phyloP scores from a whole-genome alignment of 2,797 vertebrate species.

The Eulemur albifrons region DNA sequence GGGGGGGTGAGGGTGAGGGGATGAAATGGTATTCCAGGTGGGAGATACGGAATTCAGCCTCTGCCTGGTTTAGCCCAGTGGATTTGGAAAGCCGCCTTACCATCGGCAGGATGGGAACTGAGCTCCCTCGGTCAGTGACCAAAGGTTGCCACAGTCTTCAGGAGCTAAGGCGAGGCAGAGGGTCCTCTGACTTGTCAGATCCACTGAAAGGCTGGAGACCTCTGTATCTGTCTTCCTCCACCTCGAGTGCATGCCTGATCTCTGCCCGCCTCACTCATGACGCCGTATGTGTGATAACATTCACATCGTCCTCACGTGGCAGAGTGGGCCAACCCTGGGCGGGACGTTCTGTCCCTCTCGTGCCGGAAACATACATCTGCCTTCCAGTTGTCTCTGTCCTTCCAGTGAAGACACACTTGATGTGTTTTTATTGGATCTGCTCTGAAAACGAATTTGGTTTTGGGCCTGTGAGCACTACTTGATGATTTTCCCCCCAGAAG shows the following conservation, averaged over 20 bases:
- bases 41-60: not conserved
- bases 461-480: not conserved
- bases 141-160: not conserved
- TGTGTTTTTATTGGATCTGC: not conserved
- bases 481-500: not conserved
- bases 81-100: not conserved
- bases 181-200: not conserved
- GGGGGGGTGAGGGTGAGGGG: no score
- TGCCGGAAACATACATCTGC: not conserved
- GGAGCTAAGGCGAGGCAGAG: not conserved
- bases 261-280: not conserved
- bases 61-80: not conserved
- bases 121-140: not conserved
- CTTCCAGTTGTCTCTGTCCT: not conserved
- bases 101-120: not conserved
- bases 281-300: accelerated
- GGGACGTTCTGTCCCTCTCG: no score
- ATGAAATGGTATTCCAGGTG: not conserved
- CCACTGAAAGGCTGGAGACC: not conserved
- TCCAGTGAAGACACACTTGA: not conserved
- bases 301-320: accelerated
- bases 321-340: not conserved
- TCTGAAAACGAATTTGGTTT: not conserved
- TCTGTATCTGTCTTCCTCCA: not conserved
- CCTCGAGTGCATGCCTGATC: not conserved